Percentiles rank a stretch among this genome's conserved stretches.
Evolutionary conservation across 2,888 invertebrate species (phyloP).

Genomic region (Pyrrhia umbra): DNA sequence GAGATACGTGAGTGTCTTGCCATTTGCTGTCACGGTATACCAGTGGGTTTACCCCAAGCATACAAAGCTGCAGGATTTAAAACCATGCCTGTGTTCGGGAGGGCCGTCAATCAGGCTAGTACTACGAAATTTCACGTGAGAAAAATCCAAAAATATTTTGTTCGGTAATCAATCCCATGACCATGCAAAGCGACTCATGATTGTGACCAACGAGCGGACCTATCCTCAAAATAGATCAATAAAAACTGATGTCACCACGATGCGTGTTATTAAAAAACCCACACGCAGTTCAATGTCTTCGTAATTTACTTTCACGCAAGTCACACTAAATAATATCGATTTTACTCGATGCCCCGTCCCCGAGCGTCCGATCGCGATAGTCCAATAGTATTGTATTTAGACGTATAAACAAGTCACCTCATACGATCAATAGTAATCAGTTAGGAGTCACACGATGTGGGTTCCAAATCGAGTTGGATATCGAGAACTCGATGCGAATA

Average conservation of each 20-base stretch:
- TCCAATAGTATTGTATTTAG: slow-evolving; percentile 73
- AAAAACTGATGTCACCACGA: slow-evolving; percentile 15
- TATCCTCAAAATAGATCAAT: slow-evolving; percentile 24
- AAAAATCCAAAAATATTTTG: too few relatives aligned
- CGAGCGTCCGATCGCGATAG: slow-evolving; percentile 70
- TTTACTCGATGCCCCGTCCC: slow-evolving; percentile 72
- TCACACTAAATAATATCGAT: slow-evolving; percentile 67
- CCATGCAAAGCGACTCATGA: too few relatives aligned
- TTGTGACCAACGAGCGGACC: background rate
- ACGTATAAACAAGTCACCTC: slow-evolving; percentile 74
- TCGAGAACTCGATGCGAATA: slow-evolving; percentile 8
- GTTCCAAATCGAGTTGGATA: slow-evolving; percentile 21
- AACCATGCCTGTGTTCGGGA: too few relatives aligned
- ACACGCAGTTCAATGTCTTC: slow-evolving; percentile 52
- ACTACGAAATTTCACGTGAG: too few relatives aligned
- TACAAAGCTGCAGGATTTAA: too few relatives aligned
- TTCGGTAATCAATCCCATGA: too few relatives aligned
- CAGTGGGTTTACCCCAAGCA: too few relatives aligned
- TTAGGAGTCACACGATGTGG: slow-evolving; percentile 60
- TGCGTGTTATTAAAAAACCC: slow-evolving; percentile 44
- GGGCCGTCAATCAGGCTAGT: too few relatives aligned
- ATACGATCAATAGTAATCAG: slow-evolving; percentile 78
- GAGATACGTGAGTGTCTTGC: too few relatives aligned
- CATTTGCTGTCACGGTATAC: too few relatives aligned
- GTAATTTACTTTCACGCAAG: slow-evolving; percentile 62